Conservation (phyloP, 1,140 invertebrate species). For the Formica exsecta region DNA sequence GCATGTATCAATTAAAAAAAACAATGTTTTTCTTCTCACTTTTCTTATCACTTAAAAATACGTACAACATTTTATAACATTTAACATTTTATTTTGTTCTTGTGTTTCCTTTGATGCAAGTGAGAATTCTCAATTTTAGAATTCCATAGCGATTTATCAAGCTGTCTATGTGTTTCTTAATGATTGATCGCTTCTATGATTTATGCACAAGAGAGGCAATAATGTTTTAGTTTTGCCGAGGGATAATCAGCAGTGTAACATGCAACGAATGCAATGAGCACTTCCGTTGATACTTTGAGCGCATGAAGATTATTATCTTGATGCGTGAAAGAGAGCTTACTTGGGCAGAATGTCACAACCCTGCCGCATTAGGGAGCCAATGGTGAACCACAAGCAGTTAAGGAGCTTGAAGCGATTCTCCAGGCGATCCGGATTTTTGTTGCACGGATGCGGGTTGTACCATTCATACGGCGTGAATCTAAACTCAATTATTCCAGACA, state of each 20-base stretch:
- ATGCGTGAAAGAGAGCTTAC: conserved; percentile 88
- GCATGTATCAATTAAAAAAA: neutral
- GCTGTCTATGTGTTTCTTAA: neutral
- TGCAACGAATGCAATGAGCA: conserved; percentile 34
- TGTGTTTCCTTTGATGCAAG: neutral
- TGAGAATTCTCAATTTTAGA: neutral
- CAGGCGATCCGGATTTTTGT: conserved; percentile 91
- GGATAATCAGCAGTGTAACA: conserved; percentile 12
- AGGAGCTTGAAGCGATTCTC: conserved; percentile 97
- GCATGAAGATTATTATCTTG: conserved; percentile 42
- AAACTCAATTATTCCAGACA: conserved; percentile 79
- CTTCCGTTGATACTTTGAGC: neutral
- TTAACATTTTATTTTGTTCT: neutral
- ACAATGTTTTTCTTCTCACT: neutral
- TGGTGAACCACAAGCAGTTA: conserved; percentile 98
- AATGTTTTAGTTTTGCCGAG: neutral
- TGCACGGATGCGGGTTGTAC: conserved; percentile 95
- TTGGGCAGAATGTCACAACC: conserved; percentile 96
- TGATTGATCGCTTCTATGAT: neutral
- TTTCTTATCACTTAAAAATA: neutral
- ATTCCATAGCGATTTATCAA: neutral
- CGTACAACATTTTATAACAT: neutral
- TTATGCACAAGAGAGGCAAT: neutral
- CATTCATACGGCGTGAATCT: conserved; percentile 98
- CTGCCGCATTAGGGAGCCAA: conserved; percentile 97